Percentiles rank a stretch among this genome's conserved stretches.
Evolutionary conservation across 2,888 invertebrate species (phyloP).

Genomic region (Harmothoe impar): DNA sequence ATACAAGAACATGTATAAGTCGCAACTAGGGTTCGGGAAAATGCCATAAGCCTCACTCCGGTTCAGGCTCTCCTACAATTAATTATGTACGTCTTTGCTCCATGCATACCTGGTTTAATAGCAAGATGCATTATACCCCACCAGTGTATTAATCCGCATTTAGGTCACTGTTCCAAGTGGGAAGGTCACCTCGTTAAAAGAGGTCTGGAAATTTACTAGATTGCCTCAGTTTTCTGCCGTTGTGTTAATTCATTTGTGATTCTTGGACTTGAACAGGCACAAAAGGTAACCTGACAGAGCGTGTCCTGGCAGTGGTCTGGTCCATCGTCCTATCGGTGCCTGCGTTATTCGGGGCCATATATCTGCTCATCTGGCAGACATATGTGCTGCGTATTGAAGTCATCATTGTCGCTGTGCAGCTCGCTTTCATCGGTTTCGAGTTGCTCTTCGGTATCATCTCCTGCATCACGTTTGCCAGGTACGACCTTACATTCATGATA

Average conservation of each 20-base stretch:
- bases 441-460: slow-evolving; percentile 92
- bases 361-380: slow-evolving; percentile 94
- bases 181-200: too few species aligned
- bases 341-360: slow-evolving; percentile 92
- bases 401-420: slow-evolving; percentile 93
- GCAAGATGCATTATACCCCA: too few species aligned
- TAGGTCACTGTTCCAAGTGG: too few species aligned
- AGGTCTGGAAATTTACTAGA: too few species aligned
- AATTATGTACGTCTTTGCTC: too few species aligned
- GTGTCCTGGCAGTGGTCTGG: slow-evolving; percentile 89
- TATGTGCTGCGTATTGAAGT: slow-evolving; percentile 94
- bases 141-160: too few species aligned
- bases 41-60: too few species aligned
- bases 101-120: too few species aligned
- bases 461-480: slow-evolving; percentile 83
- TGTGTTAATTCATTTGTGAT: not conserved
- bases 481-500: not conserved
- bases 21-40: too few species aligned
- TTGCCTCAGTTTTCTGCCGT: not conserved
- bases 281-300: slow-evolving; percentile 93
- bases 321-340: slow-evolving; percentile 93
- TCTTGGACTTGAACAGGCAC: slow-evolving; percentile 85
- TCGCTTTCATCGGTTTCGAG: slow-evolving; percentile 92
- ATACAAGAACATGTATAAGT: too few species aligned
- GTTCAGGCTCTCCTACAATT: too few species aligned